These are phyloP conservation scores for Lordiphosa mommai DNA, from an alignment of 1,140 invertebrate species.

Conservation along the genomic window DNA sequence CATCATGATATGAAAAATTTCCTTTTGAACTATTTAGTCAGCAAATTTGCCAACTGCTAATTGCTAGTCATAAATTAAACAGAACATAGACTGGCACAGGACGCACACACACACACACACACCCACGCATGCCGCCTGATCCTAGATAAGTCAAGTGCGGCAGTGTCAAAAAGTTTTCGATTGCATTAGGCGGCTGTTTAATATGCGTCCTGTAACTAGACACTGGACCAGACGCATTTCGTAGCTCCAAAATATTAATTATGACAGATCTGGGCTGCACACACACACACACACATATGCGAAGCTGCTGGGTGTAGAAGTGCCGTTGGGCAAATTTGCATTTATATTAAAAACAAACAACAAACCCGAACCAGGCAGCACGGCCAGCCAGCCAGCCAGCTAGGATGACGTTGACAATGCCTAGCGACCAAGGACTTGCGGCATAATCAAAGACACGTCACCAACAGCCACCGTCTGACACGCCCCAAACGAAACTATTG, in stretches of 20 bases:
- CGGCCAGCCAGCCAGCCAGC: slow-evolving; percentile 36
- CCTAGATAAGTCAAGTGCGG: slow-evolving; percentile 33
- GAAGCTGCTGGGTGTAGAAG: not conserved
- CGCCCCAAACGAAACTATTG: slow-evolving; percentile 37
- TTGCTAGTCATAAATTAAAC: slow-evolving; percentile 68
- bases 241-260: slow-evolving; percentile 73
- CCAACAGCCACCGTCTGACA: slow-evolving; percentile 51
- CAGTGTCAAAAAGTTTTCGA: slow-evolving; percentile 61
- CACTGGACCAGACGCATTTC: slow-evolving; percentile 37
- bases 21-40: slow-evolving; percentile 47
- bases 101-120: slow-evolving; percentile 6
- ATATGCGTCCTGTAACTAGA: slow-evolving; percentile 54
- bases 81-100: slow-evolving; percentile 1
- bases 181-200: slow-evolving; percentile 64
- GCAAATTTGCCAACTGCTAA: slow-evolving; percentile 73
- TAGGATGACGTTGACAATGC: slow-evolving; percentile 54
- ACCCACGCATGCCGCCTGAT: slow-evolving; percentile 4
- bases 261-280: slow-evolving; percentile 52
- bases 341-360: slow-evolving; percentile 78
- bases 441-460: slow-evolving; percentile 74
- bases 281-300: slow-evolving; percentile 27
- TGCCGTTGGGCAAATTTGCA: slow-evolving; percentile 71
- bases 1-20: slow-evolving; percentile 36
- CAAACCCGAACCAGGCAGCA: slow-evolving; percentile 29
- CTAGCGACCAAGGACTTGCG: slow-evolving; percentile 52